These are phyloP conservation scores for Sitobion miscanthi DNA, from an alignment of 1,140 invertebrate species.

Conservation along the genomic window DNA sequence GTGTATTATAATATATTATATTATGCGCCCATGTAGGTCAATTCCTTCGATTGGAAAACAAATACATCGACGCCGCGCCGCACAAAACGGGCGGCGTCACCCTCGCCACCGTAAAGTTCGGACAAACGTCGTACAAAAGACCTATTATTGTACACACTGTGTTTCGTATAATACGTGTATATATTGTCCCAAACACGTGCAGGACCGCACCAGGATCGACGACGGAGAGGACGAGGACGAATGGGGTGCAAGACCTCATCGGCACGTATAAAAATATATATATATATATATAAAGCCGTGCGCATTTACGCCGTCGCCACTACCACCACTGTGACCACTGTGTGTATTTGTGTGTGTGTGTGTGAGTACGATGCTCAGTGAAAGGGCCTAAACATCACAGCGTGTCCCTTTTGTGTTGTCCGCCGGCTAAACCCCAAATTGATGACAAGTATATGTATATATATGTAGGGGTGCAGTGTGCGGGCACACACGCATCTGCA, in stretches of 20 bases:
- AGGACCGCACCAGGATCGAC: not conserved
- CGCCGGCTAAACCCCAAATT: slow-evolving; percentile 49
- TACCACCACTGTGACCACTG: not conserved
- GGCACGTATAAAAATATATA: not conserved
- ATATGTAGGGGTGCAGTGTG: not conserved
- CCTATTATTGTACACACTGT: not conserved
- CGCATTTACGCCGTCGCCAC: no score
- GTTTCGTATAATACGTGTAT: not conserved
- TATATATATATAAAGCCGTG: not conserved
- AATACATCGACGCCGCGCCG: not conserved
- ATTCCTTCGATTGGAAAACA: not conserved
- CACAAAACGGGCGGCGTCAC: slow-evolving; percentile 3
- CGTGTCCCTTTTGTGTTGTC: slow-evolving; percentile 45
- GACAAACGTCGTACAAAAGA: slow-evolving; percentile 10
- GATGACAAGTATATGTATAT: slow-evolving; percentile 43
- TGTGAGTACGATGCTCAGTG: not conserved
- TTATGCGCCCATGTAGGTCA: not conserved
- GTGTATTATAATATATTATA: no score
- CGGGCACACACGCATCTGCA: slow-evolving; percentile 2
- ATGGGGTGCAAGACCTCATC: slow-evolving; percentile 3
- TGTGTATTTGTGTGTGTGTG: not conserved
- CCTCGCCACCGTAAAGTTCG: not conserved
- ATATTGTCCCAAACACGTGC: not conserved
- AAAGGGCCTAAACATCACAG: slow-evolving; percentile 47
- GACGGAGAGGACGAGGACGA: not conserved